A percentile compares a stretch with the other conserved stretches of the same genome.
Evolutionary conservation across 2,888 invertebrate genomes (phyloP).

Genomic region (Papilio protenor): DNA sequence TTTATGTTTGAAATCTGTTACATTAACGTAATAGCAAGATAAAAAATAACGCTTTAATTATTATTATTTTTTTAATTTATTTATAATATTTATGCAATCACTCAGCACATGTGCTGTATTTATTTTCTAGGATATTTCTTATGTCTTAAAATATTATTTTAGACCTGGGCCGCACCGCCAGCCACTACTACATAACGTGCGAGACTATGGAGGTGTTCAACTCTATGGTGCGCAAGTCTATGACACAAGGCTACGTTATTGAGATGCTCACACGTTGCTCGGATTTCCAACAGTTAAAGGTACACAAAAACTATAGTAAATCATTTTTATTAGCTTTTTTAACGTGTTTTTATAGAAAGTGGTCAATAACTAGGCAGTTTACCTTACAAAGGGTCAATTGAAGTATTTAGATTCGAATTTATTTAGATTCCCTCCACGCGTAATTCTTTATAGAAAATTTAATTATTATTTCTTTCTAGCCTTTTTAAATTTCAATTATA

Average conservation of each 20-base stretch:
- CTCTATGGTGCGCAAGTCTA: slow-evolving; percentile 90
- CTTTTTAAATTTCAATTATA: no score
- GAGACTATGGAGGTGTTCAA: slow-evolving; percentile 97
- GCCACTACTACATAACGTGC: slow-evolving; percentile 98
- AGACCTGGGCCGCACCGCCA: slow-evolving; percentile 98
- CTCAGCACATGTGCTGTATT: no score
- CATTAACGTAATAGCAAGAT: no score
- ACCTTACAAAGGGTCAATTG: background rate
- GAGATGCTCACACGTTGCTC: slow-evolving; percentile 95
- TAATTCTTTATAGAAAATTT: background rate
- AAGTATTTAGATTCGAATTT: no score
- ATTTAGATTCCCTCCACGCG: no score
- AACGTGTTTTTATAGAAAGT: background rate
- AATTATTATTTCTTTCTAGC: no score
- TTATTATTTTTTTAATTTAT: no score
- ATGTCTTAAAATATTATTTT: slow-evolving; percentile 20
- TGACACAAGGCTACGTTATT: slow-evolving; percentile 95
- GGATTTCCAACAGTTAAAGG: slow-evolving; percentile 98
- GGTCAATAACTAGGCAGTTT: background rate
- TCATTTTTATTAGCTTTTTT: background rate
- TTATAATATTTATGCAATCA: no score
- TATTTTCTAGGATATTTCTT: no score
- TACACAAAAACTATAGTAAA: slow-evolving; percentile 55
- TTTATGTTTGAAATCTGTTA: no score
- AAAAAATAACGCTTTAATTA: no score